Evolutionary conservation across 2,888 invertebrate genomes (phyloP).

Genomic region (Xanthostigma xanthostigma): DNA sequence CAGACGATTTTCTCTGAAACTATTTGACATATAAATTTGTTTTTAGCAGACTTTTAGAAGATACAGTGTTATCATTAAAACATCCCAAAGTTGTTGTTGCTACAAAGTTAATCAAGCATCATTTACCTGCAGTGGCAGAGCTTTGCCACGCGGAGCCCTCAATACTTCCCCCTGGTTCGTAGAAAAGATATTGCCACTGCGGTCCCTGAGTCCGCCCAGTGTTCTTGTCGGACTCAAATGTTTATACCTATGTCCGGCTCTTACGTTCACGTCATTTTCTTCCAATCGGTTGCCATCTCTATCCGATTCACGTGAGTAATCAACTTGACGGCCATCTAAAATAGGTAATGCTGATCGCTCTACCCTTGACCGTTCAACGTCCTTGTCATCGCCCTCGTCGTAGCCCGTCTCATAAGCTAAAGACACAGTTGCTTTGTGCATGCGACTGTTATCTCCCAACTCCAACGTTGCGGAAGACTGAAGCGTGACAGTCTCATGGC

Average conservation of each 20-base stretch:
- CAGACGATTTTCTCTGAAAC: too few species aligned
- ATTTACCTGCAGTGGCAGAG: slow-evolving; percentile 34
- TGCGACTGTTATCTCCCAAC: too few species aligned
- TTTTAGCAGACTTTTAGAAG: too few species aligned
- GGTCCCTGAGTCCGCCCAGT: background rate
- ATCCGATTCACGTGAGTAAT: slow-evolving; percentile 36
- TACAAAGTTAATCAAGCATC: too few species aligned
- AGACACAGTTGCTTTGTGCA: background rate
- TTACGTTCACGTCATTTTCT: slow-evolving; percentile 33
- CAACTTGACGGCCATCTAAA: slow-evolving; percentile 28
- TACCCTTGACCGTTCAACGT: slow-evolving; percentile 26
- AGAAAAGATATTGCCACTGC: background rate
- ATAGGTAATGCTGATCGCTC: slow-evolving; percentile 41
- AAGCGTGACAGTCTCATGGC: too few species aligned
- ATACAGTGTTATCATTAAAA: too few species aligned
- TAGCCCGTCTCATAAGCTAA: background rate
- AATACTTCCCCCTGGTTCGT: slow-evolving; percentile 53
- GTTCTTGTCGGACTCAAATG: slow-evolving; percentile 43
- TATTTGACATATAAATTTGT: too few species aligned
- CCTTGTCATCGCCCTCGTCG: background rate
- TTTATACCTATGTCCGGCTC: slow-evolving; percentile 13
- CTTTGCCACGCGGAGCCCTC: slow-evolving; percentile 57
- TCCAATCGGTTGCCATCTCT: slow-evolving; percentile 37
- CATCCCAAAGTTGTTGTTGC: too few species aligned
- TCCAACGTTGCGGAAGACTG: too few species aligned